Base-by-base conservation (phyloP, 2,888 invertebrate genomes). In the Lepas anatifera region DNA sequence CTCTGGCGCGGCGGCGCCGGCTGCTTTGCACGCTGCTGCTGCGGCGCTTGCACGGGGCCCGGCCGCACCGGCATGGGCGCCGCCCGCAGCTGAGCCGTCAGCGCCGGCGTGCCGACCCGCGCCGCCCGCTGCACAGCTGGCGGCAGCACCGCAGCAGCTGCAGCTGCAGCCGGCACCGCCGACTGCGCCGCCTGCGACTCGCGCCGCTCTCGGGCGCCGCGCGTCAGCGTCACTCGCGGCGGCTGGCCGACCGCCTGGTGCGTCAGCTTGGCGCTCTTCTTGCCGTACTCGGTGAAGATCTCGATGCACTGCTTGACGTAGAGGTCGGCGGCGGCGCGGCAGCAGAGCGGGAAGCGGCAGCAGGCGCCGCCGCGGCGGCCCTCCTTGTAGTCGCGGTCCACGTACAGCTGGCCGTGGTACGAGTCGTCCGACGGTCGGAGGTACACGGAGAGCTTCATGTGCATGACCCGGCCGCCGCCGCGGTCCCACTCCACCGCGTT, bases 291-390 rank as follows among this genome's bases (percentile, higher is more conserved):
- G 7, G 81, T 81, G 72, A 81, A 80, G 39, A 81, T 79, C 75
- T 81, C 81, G 48, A 77, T 77, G 73, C 81, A 81, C 77, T 82
- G 81, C 25, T 79, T 76, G 35, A 82, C 77, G 73, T 82, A 82
- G 71, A 80, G 79, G 69, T 52, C 50, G 25, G 48, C 68, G 18
- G 39, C 68, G 29, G 63, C 48, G 37, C 50, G 50, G 25, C 68
- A 18, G 6, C 73, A 75, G 29, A 48, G n/a, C 32, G 63, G 71
- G 70, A 70, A 80, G 79, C 75, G 77, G 76, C 79, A 80, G 6
- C 77, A 75, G 58, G 76, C 72, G 70, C 77, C 75, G 75, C 77
- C 70, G 72, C 76, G 71, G 75, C 76, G 67, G 67, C 76, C 75
- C 69, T 78, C 76, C 35, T 73, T 75, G 73, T 77, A 79, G 73